Evolutionary conservation across 2,888 invertebrate species (phyloP), one percentile per base, ranked within the genome.

Genomic region (Lasius fuliginosus): DNA sequence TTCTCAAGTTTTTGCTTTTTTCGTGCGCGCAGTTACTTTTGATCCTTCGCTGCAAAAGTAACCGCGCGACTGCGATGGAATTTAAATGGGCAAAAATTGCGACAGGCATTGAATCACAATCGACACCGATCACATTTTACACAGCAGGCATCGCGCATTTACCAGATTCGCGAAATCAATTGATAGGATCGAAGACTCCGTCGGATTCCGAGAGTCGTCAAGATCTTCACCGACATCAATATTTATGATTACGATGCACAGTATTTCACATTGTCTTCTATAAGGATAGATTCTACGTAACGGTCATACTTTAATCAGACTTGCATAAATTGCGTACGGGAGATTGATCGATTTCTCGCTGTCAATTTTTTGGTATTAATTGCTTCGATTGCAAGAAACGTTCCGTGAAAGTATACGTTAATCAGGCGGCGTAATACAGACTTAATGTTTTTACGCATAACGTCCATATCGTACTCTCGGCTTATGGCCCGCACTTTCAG

Each of bases 401-500:
- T 73, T 60, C 65, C 86, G 88, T 83, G 90, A 89, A 88, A 91
- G 91, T 84, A 79, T 76, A 76, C 85, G 86, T 86, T 89, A 89
- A 90, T 91, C 89, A 85, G 69, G 64, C 71, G 71, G 84, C 85
- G 89, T 88, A 88, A 92, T 89, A 88, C 85, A 73, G 87, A 83
- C 87, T 91, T 91, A 90, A 92, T 87, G 91, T 85, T 86, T 23
- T 88, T 85, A 79, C 83, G 89, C 87, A 86, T 86, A 91, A 89
- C 85, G 82, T 76, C 81, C 77, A 85, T 88, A 85, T 77, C 85
- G 83, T 82, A 67, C 69, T 75, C 84, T 85, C 88, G 86, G 92
- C 87, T 92, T 92, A 92, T 87, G 90, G 90, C 81, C 77, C 27
- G 58, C 71, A 74, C 83, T 92, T 89, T 90, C 87, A 88, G 88